Evolutionary conservation across 2,797 vertebrate genomes (phyloP), one percentile per base, ranked within the genome.

Genomic region (Gymnodraco acuticeps): DNA sequence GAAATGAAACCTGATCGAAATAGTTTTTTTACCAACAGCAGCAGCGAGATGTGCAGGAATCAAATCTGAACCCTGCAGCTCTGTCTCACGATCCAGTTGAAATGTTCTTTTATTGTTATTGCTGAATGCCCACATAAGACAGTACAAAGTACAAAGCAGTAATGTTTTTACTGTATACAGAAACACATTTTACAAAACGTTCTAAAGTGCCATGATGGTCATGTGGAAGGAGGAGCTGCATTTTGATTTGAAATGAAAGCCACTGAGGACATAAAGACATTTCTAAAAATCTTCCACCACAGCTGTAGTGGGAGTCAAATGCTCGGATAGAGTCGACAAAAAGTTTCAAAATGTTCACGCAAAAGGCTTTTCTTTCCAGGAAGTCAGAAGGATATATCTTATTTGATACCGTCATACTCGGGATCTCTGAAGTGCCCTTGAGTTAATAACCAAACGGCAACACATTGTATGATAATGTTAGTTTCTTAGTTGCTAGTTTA

Each of bases 1-100:
- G 91, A 91, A 93, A 83, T 70, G 41, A 69, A 79, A 78, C 58
- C 69, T 78, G 72, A 83, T 77, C 85, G 75, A 83, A 85, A 81
- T 81, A 82, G 0, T 81, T 72, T 86, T 50, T 55, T 59, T 62
- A 71, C 45, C 60, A 76, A 66, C 56, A 72, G 62, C 60, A 66
- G 73, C 75, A 73, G 66, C 69, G 73, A 82, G 73, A 74, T 46
- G 41, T 52, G 55, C 33, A 70, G 31, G 33, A 41, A 65, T 84
- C 77, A 59, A 15, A 73, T 65, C 58, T 87, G 84, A 27, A 85
- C 78, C 81, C 64, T 55, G 64, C 33, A 56, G 17, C 48, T 70
- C 19, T 53, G 66, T 84, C 80, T 88, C 78, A 78, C 61, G 12
- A 31, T 20, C 17, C 64, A 55, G 60, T 81, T 61, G 85, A 75